Evolutionary conservation across 1,140 invertebrate genomes (phyloP).

Genomic region (Campoletis sonorensis): DNA sequence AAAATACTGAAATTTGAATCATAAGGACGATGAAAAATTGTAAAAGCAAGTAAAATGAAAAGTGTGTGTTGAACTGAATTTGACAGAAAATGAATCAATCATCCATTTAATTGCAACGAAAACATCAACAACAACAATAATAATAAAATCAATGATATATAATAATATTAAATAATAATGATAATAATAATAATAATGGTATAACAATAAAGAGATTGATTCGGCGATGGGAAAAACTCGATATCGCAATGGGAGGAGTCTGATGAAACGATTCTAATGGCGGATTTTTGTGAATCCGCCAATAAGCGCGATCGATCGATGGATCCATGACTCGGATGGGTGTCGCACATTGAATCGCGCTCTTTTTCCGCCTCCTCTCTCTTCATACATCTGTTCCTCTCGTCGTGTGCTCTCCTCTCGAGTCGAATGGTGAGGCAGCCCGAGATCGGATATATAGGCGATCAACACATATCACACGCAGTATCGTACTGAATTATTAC

Average conservation of each 20-base stretch:
- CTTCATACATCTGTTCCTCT: slow-evolving; percentile 44
- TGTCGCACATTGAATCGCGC: slow-evolving; percentile 63
- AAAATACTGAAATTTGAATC: no score
- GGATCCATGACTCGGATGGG: slow-evolving; percentile 58
- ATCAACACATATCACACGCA: slow-evolving; percentile 32
- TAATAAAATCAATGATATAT: neutral
- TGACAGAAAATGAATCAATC: no score
- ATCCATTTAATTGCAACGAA: no score
- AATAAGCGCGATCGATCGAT: slow-evolving; percentile 50
- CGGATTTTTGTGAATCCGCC: slow-evolving; percentile 70
- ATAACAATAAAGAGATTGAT: neutral
- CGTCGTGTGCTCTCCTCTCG: neutral
- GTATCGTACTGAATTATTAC: slow-evolving; percentile 38
- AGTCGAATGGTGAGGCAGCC: neutral
- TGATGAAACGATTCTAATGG: slow-evolving; percentile 69
- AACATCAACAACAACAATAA: no score
- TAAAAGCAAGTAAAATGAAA: no score
- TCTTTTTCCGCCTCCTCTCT: slow-evolving; percentile 57
- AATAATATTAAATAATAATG: neutral
- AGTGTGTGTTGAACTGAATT: no score
- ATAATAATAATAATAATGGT: neutral
- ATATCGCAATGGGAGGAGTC: slow-evolving; percentile 70
- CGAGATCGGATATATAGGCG: neutral
- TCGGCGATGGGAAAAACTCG: slow-evolving; percentile 6
- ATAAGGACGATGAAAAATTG: no score